These are phyloP conservation scores for Campylorhamphus procurvoides DNA, from an alignment of 2,113 vertebrate genomes.

Conservation along the genomic window DNA sequence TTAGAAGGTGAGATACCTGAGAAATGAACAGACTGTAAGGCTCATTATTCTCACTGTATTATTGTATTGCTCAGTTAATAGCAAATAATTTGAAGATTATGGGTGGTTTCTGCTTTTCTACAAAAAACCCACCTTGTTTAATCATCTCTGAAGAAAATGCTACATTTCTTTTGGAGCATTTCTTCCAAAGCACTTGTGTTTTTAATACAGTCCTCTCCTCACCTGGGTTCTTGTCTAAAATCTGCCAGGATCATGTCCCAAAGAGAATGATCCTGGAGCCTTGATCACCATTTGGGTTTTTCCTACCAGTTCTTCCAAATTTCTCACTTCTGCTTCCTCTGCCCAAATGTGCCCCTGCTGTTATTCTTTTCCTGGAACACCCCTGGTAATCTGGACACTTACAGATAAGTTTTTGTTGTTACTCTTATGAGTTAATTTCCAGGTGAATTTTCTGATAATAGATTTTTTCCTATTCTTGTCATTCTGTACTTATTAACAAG, in stretches of 20 bases:
- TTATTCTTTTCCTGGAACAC: background rate
- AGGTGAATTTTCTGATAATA: background rate
- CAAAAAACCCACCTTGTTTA: background rate
- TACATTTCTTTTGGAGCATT: background rate
- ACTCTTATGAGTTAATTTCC: background rate
- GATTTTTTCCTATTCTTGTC: background rate
- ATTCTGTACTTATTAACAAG: background rate
- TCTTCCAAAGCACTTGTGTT: background rate
- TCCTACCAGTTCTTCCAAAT: background rate
- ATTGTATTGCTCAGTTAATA: background rate
- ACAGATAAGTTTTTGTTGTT: background rate
- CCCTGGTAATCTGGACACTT: background rate
- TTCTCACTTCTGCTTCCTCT: background rate
- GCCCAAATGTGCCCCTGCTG: background rate
- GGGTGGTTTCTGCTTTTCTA: background rate
- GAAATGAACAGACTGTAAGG: background rate
- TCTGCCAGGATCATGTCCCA: background rate
- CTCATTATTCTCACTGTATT: background rate
- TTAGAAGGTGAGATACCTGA: background rate
- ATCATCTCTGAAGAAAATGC: background rate
- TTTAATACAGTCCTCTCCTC: background rate
- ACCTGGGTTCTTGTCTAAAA: background rate
- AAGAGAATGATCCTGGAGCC: background rate
- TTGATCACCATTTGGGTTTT: background rate
- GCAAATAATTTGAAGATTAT: background rate